Percentiles rank a stretch among this genome's conserved stretches.
Evolutionary conservation across 1,140 invertebrate species (phyloP).

Genomic region (Cotesia chilonis): DNA sequence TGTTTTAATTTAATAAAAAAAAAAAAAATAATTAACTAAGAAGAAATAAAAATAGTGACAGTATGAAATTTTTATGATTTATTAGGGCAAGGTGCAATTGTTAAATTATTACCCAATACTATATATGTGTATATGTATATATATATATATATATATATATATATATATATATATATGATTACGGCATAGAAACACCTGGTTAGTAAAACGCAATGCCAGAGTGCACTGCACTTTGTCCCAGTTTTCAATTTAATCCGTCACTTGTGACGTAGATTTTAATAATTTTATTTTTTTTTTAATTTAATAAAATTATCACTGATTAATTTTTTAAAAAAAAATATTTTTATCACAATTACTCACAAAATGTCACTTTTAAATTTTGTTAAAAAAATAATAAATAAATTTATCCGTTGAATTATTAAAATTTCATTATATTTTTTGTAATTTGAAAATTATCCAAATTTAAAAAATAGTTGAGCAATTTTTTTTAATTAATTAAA

Average conservation of each 20-base stretch:
- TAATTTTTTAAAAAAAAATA: too few species aligned
- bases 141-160: constrained; percentile 35
- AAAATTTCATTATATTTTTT: too few species aligned
- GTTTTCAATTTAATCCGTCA: constrained; percentile 63
- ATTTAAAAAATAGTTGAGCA: too few species aligned
- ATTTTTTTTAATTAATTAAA: too few species aligned
- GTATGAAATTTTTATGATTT: constrained; percentile 29
- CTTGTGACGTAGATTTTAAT: constrained; percentile 63
- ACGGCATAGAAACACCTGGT: constrained; percentile 64
- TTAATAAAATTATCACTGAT: not conserved
- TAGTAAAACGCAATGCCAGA: constrained; percentile 64
- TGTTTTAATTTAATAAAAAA: not conserved
- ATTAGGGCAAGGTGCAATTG: constrained; percentile 50
- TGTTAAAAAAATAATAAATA: too few species aligned
- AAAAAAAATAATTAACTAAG: not conserved
- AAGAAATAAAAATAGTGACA: constrained; percentile 8
- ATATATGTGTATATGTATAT: constrained; percentile 34
- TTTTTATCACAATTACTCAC: too few species aligned
- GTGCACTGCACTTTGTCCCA: constrained; percentile 67
- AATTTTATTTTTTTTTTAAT: constrained; percentile 47
- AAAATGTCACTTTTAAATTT: too few species aligned
- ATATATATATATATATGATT: constrained; percentile 48
- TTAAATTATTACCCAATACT: constrained; percentile 60
- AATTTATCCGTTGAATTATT: too few species aligned
- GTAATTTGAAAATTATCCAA: too few species aligned